Base-by-base conservation (phyloP, 2,888 invertebrate species). In the Ceramica pisi region DNA sequence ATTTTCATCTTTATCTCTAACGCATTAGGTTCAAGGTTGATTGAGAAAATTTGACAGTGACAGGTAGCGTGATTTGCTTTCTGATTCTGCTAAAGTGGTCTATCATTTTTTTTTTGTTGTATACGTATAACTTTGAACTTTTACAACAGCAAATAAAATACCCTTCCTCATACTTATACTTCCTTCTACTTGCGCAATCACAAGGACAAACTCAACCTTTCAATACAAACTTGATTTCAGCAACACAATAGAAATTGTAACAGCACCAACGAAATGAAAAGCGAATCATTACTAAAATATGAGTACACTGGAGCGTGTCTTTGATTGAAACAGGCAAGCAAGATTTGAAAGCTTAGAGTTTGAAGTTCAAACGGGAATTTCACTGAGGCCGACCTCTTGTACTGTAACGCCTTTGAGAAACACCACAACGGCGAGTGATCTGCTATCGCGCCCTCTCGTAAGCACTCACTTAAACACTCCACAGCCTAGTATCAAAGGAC, bases 391-490 rank as follows among this genome's bases (percentile, higher is more conserved):
- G 73, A 61, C 75, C 85, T 81, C 79, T 80, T 79, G 78, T 77
- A 70, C 72, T 67, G 76, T 82, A 78, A 77, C 63, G 71, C 78
- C 90, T 92, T 91, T 90, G 89, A 90, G 88, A 86, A 88, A 89
- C 88, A 90, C 88, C 87, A 78, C 75, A 76, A 84, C 83, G 86
- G 86, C 87, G 88, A 90, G 88, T 88, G 91, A 90, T 90, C 90
- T 88, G 85, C 77, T 88, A 88, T 89, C 88, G 81, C 83, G 83
- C 87, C 81, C 90, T 90, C 82, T 81, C 87, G 88, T 85, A 83
- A 93, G 92, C 74, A 86, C 90, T 91, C 92, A 92, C 94, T 94
- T 92, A 92, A 91, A 90, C 86, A 91, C 92, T 94, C 87, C 77
- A 90, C 84, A 81, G 75, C 75, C 77, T 80, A 86, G 88, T 89